Conservation (phyloP, 2,888 invertebrate species). For the Macropis europaea region DNA sequence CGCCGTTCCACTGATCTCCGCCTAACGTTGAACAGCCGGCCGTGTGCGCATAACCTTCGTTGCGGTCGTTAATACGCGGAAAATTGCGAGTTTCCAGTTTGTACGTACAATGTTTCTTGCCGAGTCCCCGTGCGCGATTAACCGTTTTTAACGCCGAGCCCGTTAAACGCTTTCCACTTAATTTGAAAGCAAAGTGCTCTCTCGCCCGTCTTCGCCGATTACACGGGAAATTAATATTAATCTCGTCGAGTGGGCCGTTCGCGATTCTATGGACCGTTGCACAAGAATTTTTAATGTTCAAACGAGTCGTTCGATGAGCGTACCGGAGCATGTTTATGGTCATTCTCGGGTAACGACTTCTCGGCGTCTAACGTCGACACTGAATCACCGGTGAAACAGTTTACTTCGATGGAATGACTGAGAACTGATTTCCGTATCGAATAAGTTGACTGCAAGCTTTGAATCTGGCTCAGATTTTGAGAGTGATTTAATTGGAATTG, state of each 20-base stretch:
- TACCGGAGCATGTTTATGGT: too few relatives aligned
- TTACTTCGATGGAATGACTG: too few relatives aligned
- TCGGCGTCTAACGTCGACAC: too few relatives aligned
- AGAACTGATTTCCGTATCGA: too few relatives aligned
- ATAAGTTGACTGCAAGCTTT: too few relatives aligned
- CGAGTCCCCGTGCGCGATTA: neutral
- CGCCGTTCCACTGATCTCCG: slow-evolving; percentile 28
- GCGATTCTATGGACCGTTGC: neutral
- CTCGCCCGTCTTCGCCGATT: slow-evolving; percentile 1
- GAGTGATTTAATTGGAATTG: too few relatives aligned
- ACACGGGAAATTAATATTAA: slow-evolving; percentile 11
- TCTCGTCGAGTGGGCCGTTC: neutral
- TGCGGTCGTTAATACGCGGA: slow-evolving; percentile 33
- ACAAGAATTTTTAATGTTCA: too few relatives aligned
- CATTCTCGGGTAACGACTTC: too few relatives aligned
- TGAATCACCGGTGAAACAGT: too few relatives aligned
- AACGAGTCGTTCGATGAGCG: too few relatives aligned
- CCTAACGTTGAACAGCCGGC: slow-evolving; percentile 34
- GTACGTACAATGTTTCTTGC: slow-evolving; percentile 1
- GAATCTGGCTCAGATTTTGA: too few relatives aligned
- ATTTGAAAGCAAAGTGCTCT: neutral
- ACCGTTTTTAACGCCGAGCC: neutral
- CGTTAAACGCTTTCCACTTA: slow-evolving; percentile 7
- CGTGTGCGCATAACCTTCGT: slow-evolving; percentile 35
- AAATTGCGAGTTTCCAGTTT: slow-evolving; percentile 18